These are phyloP conservation scores for Amblyjoppa proteus DNA, from an alignment of 2,888 invertebrate species.

Conservation along the genomic window DNA sequence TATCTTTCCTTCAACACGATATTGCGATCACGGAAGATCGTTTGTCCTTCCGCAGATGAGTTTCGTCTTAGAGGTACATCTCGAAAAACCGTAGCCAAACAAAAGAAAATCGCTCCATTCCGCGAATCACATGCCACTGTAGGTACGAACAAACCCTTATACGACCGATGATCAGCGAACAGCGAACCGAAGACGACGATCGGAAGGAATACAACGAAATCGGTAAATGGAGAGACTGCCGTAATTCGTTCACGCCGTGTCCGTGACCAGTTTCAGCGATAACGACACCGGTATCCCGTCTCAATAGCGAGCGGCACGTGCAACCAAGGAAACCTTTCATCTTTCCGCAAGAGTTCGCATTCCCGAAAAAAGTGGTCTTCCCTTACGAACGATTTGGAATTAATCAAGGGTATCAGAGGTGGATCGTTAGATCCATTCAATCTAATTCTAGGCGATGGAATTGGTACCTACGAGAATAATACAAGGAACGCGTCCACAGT, in stretches of 20 bases:
- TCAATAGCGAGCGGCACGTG: slow-evolving; percentile 51
- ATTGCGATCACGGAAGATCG: slow-evolving; percentile 61
- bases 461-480: slow-evolving; percentile 54
- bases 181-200: slow-evolving; percentile 21
- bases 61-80: slow-evolving; percentile 52
- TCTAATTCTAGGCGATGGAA: slow-evolving; percentile 56
- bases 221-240: slow-evolving; percentile 66
- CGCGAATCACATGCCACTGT: slow-evolving; percentile 47
- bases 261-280: slow-evolving; percentile 71
- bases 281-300: slow-evolving; percentile 51
- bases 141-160: slow-evolving; percentile 19
- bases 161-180: slow-evolving; percentile 39
- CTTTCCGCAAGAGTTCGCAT: slow-evolving; percentile 19
- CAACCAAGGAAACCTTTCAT: slow-evolving; percentile 52
- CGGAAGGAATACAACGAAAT: slow-evolving; percentile 12
- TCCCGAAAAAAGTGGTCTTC: slow-evolving; percentile 18
- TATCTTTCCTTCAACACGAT: slow-evolving; percentile 54
- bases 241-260: slow-evolving; percentile 50
- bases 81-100: neutral
- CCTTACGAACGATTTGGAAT: slow-evolving; percentile 45
- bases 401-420: slow-evolving; percentile 58
- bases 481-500: slow-evolving; percentile 41
- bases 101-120: neutral
- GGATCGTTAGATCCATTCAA: slow-evolving; percentile 59
- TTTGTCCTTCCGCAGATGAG: slow-evolving; percentile 33